phyloP scores from a whole-genome alignment of 1,140 invertebrate genomes.

The Drosophila oshimai region DNA sequence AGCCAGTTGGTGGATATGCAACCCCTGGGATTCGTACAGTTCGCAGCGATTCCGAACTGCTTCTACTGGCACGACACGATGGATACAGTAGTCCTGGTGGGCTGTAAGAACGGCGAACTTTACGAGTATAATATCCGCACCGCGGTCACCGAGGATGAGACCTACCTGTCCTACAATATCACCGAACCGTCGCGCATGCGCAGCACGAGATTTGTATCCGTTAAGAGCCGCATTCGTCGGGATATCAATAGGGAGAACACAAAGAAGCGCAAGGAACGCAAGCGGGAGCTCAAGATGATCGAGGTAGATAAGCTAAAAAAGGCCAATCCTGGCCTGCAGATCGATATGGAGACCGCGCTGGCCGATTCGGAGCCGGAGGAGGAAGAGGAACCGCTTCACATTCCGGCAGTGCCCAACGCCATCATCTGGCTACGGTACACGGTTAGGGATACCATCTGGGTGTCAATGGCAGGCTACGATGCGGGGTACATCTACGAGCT shows the following conservation, averaged over 20 bases:
- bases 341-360: constrained; percentile 85
- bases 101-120: constrained; percentile 84
- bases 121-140: constrained; percentile 84
- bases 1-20: constrained; percentile 83
- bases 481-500: constrained; percentile 90
- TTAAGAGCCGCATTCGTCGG: constrained; percentile 85
- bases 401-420: constrained; percentile 84
- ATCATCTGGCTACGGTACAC: constrained; percentile 84
- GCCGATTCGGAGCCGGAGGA: constrained; percentile 84
- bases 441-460: constrained; percentile 83
- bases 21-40: constrained; percentile 87
- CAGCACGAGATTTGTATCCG: constrained; percentile 84
- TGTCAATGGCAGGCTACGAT: constrained; percentile 88
- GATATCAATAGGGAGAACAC: constrained; percentile 82
- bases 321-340: constrained; percentile 85
- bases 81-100: constrained; percentile 83
- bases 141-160: constrained; percentile 82
- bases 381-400: constrained; percentile 84
- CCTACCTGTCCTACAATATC: constrained; percentile 83
- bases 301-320: constrained; percentile 84
- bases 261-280: constrained; percentile 83
- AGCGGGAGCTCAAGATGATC: constrained; percentile 83
- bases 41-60: constrained; percentile 85
- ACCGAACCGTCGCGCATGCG: constrained; percentile 71
- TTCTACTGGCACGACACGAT: constrained; percentile 85